phyloP scores from a whole-genome alignment of 2,113 vertebrate species.

The Hoplias malabaricus region DNA sequence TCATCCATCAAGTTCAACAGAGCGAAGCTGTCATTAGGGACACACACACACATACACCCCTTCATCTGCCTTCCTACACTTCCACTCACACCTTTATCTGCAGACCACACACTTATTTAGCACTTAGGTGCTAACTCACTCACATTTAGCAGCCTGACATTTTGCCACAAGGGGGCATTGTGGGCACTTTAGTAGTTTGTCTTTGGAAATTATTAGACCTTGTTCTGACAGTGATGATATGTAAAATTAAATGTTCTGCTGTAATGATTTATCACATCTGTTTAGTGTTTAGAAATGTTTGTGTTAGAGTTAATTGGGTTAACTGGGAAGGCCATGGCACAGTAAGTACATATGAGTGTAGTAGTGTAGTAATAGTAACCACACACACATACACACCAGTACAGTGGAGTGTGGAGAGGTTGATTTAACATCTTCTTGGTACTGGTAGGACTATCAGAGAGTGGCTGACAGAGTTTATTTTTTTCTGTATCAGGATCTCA shows the following conservation, averaged over 20 bases:
- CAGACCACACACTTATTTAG: not conserved
- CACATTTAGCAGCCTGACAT: too few relatives aligned
- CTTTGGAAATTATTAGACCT: too few relatives aligned
- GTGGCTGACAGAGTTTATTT: conserved; percentile 52
- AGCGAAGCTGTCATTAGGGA: conserved; percentile 23
- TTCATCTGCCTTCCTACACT: not conserved
- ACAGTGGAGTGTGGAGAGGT: conserved; percentile 1
- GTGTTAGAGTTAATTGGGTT: not conserved
- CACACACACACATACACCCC: not conserved
- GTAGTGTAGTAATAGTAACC: not conserved
- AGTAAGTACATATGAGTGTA: too few relatives aligned
- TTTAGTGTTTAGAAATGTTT: too few relatives aligned
- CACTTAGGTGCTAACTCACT: too few relatives aligned
- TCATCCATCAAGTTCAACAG: conserved; percentile 41
- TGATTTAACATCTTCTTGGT: conserved; percentile 26
- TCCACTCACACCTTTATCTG: not conserved
- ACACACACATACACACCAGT: not conserved
- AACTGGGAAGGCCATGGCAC: not conserved
- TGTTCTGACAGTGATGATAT: too few relatives aligned
- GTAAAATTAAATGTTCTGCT: too few relatives aligned
- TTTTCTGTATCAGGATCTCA: conserved; percentile 57
- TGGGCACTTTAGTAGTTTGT: too few relatives aligned
- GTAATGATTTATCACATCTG: too few relatives aligned
- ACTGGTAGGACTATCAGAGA: not conserved
- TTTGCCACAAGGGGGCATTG: too few relatives aligned